These are phyloP conservation scores for Acronicta aceris DNA, from an alignment of 2,888 invertebrate genomes.

Conservation along the genomic window DNA sequence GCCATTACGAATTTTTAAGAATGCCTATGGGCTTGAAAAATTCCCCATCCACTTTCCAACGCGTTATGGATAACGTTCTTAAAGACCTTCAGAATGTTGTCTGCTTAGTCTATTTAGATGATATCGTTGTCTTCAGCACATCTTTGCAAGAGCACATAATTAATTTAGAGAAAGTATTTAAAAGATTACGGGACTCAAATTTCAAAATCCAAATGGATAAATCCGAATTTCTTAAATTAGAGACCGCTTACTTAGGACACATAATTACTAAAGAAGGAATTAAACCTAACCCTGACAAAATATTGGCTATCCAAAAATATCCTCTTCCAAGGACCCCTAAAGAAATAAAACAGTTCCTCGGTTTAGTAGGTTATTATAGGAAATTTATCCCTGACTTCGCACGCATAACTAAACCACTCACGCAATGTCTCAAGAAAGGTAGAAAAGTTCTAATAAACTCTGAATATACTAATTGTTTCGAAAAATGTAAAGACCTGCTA, in stretches of 20 bases:
- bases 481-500: not conserved
- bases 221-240: slow-evolving; percentile 19
- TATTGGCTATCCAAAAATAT: not conserved
- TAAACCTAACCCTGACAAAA: slow-evolving; percentile 18
- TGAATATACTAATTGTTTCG: not conserved
- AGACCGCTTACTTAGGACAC: slow-evolving; percentile 14
- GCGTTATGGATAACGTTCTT: slow-evolving; percentile 2
- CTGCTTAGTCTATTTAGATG: too few species aligned
- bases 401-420: slow-evolving; percentile 2
- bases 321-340: not conserved
- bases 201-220: slow-evolving; percentile 13
- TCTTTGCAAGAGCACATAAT: slow-evolving; percentile 20
- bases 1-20: slow-evolving; percentile 56
- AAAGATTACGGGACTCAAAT: slow-evolving; percentile 20
- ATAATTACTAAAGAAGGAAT: slow-evolving; percentile 8
- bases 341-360: slow-evolving; percentile 5
- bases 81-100: not conserved
- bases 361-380: not conserved
- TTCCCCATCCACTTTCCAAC: not conserved
- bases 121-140: slow-evolving; percentile 10
- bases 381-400: slow-evolving; percentile 9
- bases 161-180: slow-evolving; percentile 21
- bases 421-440: slow-evolving; percentile 4
- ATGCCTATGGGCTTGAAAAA: slow-evolving; percentile 25
- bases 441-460: not conserved